phyloP scores from a whole-genome alignment of 2,113 vertebrate genomes.

The Casuarius casuarius region DNA sequence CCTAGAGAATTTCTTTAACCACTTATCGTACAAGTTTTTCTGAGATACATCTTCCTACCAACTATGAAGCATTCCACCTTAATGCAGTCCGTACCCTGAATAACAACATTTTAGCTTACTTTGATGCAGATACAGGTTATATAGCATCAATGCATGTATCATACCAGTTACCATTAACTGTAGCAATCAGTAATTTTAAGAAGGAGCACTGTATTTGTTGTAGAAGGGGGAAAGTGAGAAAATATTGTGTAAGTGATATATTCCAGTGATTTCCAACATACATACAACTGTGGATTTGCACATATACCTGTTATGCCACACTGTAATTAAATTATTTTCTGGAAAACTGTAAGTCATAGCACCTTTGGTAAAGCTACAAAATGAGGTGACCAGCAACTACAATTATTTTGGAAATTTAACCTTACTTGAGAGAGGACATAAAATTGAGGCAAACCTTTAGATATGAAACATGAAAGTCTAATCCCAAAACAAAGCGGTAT shows the following conservation, averaged over 20 bases:
- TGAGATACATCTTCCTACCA: not conserved
- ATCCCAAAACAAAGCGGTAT: not conserved
- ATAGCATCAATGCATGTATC: not conserved
- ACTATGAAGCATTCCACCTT: not conserved
- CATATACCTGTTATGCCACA: not conserved
- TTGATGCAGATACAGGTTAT: not conserved
- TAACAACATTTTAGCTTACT: not conserved
- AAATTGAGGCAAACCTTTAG: not conserved
- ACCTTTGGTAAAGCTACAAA: not conserved
- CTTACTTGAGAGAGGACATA: not conserved
- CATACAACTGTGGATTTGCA: not conserved
- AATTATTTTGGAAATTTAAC: not conserved
- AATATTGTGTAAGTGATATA: not conserved
- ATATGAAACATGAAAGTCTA: not conserved
- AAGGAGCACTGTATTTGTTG: not conserved
- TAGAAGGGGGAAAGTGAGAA: not conserved
- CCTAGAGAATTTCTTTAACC: not conserved
- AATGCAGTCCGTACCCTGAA: not conserved
- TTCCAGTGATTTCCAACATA: not conserved
- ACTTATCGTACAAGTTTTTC: not conserved
- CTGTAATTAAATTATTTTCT: not conserved
- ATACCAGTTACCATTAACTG: not conserved
- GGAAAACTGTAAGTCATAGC: not conserved
- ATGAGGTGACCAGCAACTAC: not conserved
- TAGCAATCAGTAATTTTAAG: not conserved